Base-by-base conservation (phyloP, 2,888 invertebrate genomes). In the Ophraella communa region DNA sequence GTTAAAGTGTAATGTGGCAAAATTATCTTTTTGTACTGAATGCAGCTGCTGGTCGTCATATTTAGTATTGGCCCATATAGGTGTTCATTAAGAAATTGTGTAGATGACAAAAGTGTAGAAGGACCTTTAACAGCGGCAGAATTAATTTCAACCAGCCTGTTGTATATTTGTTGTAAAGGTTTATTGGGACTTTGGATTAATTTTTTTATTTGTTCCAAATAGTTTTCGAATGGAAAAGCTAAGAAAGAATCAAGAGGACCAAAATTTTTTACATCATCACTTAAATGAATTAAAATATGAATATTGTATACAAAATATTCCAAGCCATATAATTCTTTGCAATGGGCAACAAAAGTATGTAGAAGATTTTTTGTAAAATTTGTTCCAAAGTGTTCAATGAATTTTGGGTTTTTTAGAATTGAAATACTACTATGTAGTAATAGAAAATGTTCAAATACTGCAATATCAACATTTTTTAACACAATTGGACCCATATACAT, bases 401-500 rank as follows among this genome's bases (percentile, higher is more conserved):
- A 23, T 47, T 47, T 47, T 21, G 45, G 45, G 20, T n/a, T 20
- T 21, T 10, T 10, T 20, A 45, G 45, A 20, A 45, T 44, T 53
- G n/a, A n/a, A n/a, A n/a, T n/a, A n/a, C n/a, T n/a, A n/a, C n/a
- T n/a, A n/a, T n/a, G 33, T 2, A 53, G 17, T 17, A 53, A 30
- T 27, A 52, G 27, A n/a, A 52, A 20, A 30, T 56, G 24, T 23
- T 63, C 58, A 35, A 24, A 53, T 3, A 62, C 42, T 1, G 24
- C 33, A 27, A 57, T 57, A 47, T 57, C 47, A 45, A 58, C 17
- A 27, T 68, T 42, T 52, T 67, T 60, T 30, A 70, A 47, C 45
- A 68, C 65, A 39, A 69, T 27, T 8, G 70, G 67, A 21, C 71
- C 72, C 10, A 67, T 21, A 63, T 70, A 70, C 23, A 71, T 39